Evolutionary conservation across 2,888 invertebrate species (phyloP).

Genomic region (Sphecodes monilicornis): DNA sequence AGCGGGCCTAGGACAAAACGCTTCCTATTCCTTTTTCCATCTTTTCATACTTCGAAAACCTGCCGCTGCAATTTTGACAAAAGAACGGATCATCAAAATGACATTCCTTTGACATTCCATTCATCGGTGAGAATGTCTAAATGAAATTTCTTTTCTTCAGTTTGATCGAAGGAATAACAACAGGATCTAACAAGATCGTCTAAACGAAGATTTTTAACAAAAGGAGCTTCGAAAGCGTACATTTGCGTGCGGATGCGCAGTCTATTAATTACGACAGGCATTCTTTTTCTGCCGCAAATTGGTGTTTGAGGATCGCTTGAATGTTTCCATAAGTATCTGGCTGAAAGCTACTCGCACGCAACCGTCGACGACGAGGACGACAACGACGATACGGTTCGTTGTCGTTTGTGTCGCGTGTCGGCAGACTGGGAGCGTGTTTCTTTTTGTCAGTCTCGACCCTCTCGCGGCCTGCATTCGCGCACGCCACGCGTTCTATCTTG

Average conservation of each 20-base stretch:
- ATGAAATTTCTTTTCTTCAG: too few relatives aligned
- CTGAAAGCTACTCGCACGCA: neutral
- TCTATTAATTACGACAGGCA: neutral
- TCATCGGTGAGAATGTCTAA: too few relatives aligned
- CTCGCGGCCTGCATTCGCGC: slow-evolving; percentile 22
- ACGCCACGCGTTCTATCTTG: slow-evolving; percentile 42
- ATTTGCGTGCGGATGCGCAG: neutral
- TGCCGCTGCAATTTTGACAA: too few relatives aligned
- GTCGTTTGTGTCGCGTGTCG: slow-evolving; percentile 1
- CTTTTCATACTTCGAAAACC: too few relatives aligned
- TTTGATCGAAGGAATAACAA: too few relatives aligned
- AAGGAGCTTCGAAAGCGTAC: neutral
- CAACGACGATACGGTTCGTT: neutral
- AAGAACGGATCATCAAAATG: too few relatives aligned
- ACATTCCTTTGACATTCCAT: too few relatives aligned
- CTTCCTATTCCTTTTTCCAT: too few relatives aligned
- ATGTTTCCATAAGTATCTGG: neutral
- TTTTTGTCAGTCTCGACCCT: slow-evolving; percentile 3
- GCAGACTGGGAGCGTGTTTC: neutral
- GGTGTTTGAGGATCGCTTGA: neutral
- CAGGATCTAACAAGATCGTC: too few relatives aligned
- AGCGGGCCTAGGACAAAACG: too few relatives aligned
- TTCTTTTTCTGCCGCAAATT: neutral
- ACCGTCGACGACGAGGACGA: neutral
- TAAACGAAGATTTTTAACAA: too few relatives aligned